These are phyloP conservation scores for Drosophila algonquin DNA, from an alignment of 2,888 invertebrate species.

Conservation along the genomic window DNA sequence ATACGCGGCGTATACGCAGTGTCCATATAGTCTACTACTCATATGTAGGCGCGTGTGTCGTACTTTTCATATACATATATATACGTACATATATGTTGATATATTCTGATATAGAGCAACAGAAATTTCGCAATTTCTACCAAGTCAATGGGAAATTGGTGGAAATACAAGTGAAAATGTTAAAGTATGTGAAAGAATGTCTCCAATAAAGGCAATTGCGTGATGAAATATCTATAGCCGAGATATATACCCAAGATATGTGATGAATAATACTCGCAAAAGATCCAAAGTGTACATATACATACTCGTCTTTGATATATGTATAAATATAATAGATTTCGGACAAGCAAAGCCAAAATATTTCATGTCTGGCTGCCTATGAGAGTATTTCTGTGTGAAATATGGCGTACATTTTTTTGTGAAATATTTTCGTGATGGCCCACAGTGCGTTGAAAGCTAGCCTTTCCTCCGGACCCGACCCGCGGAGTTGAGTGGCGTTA, in stretches of 20 bases:
- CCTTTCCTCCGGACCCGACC: conserved; percentile 14
- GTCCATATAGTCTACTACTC: conserved; percentile 9
- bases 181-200: conserved; percentile 65
- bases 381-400: conserved; percentile 38
- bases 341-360: conserved; percentile 49
- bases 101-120: conserved; percentile 45
- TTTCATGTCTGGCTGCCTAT: conserved; percentile 30
- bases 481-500: conserved; percentile 26
- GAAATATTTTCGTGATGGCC: conserved; percentile 23
- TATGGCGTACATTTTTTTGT: conserved; percentile 45
- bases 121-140: conserved; percentile 67
- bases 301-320: conserved; percentile 13
- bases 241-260: conserved; percentile 29
- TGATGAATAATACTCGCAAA: conserved; percentile 61
- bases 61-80: conserved; percentile 25
- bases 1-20: conserved; percentile 76
- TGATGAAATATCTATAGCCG: conserved; percentile 37
- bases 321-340: conserved; percentile 31
- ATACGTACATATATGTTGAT: conserved; percentile 21
- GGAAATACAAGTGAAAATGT: conserved; percentile 57
- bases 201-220: conserved; percentile 54
- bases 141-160: conserved; percentile 29
- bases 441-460: conserved; percentile 15
- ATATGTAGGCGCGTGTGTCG: conserved; percentile 50
- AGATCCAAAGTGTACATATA: conserved; percentile 2